A percentile compares a stretch with the other conserved stretches of the same genome.
Conservation (phyloP, 1,140 invertebrate species). For the Hypsibius dujardini region DNA sequence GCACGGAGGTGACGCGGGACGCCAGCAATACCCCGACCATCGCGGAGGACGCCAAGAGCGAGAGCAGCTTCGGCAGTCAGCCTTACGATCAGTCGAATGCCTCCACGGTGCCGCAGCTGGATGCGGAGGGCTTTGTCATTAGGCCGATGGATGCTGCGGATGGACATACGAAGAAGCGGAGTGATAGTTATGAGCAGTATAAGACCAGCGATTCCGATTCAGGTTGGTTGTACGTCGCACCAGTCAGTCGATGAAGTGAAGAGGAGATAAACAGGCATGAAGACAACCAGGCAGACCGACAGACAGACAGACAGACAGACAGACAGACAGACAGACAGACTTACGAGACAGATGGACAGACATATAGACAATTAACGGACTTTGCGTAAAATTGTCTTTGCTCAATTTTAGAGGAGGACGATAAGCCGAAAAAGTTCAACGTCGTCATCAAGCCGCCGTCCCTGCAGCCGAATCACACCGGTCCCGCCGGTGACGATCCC, state of each 20-base stretch:
- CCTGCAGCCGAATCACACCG: constrained; percentile 4
- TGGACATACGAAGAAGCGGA: neutral
- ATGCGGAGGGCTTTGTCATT: constrained; percentile 7
- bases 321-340: neutral
- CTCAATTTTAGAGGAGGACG: neutral
- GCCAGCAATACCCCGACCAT: neutral
- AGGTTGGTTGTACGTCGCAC: neutral
- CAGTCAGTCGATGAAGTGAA: neutral
- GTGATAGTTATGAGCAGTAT: neutral
- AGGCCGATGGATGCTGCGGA: neutral
- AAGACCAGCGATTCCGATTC: constrained; percentile 1
- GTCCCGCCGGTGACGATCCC: neutral
- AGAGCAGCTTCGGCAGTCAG: constrained; percentile 13
- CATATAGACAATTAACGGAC: too few relatives aligned
- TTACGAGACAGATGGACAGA: neutral
- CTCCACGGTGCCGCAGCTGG: constrained; percentile 2
- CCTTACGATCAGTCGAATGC: neutral
- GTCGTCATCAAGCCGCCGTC: constrained; percentile 3
- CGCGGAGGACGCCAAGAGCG: constrained; percentile 15
- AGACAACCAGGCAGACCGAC: neutral
- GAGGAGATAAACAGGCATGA: neutral
- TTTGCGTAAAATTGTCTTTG: neutral
- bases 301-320: neutral
- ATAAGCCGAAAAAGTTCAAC: neutral
- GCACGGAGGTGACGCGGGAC: neutral